Evolutionary conservation across 92 coral and sea anemone species (phyloP).

Genomic region (Porites divaricata): DNA sequence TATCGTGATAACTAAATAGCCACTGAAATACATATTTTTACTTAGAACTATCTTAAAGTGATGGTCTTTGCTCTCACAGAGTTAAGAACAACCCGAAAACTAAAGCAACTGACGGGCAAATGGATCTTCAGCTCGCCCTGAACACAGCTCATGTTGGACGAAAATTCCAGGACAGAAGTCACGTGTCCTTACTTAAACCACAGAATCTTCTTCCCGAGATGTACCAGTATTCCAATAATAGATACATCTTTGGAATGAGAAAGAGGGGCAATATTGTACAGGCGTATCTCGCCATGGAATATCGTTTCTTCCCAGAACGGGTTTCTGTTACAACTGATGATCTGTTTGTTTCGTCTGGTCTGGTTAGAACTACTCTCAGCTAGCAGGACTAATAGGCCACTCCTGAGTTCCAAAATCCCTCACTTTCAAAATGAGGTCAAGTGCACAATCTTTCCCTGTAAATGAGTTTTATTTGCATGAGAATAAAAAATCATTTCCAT

Average conservation of each 20-base stretch:
- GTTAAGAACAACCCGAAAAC: slow-evolving; percentile 49
- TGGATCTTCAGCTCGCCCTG: slow-evolving; percentile 46
- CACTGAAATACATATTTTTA: slow-evolving; percentile 5
- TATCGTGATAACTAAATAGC: neutral
- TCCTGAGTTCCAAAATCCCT: too few species aligned
- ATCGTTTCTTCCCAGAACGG: slow-evolving; percentile 52
- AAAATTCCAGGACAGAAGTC: slow-evolving; percentile 55
- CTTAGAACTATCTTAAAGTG: slow-evolving; percentile 7
- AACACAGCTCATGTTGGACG: slow-evolving; percentile 46
- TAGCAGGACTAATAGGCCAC: too few species aligned
- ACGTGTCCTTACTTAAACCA: slow-evolving; percentile 29
- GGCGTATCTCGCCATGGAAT: slow-evolving; percentile 57
- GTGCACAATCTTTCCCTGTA: too few species aligned
- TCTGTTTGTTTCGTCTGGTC: slow-evolving; percentile 52
- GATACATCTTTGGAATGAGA: slow-evolving; percentile 44
- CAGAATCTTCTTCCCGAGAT: slow-evolving; percentile 25
- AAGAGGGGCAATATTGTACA: slow-evolving; percentile 55
- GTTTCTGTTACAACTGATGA: slow-evolving; percentile 51
- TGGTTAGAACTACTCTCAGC: slow-evolving; percentile 1
- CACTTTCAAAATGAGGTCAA: too few species aligned
- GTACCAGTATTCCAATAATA: slow-evolving; percentile 25
- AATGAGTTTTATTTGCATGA: too few species aligned
- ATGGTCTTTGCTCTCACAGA: neutral
- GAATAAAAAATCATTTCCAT: too few species aligned
- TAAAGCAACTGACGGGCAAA: slow-evolving; percentile 21